Evolutionary conservation across 2,888 invertebrate genomes (phyloP), one percentile per base, ranked within the genome.

Genomic region (Linnaemya tessellans): DNA sequence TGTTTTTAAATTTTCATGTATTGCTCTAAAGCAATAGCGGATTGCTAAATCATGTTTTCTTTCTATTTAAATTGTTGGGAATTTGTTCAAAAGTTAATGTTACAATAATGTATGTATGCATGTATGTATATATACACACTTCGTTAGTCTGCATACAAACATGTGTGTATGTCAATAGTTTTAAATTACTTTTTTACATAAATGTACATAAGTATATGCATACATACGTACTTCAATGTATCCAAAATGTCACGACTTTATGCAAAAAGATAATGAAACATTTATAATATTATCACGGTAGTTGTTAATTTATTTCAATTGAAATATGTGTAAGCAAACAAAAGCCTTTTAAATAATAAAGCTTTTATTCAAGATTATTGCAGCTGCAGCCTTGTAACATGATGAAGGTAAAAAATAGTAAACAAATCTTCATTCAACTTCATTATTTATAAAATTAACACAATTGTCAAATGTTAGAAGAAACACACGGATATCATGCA

Each of bases 201-300:
- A 25, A 18, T 43, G 9, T 8, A 22, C 15, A n/a, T n/a, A n/a
- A n/a, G 46, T 46, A 46, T 1, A 46, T 30, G 5, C n/a, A 20
- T 30, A n/a, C 18, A 35, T 67, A 67, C 5, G 18, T 51, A 15
- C 10, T 62, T 11, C 11, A 38, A 41, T 35, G 65, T 18, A 75
- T 43, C 11, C 65, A 30, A 43, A 65, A 65, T 75, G 54, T 75
- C 75, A 75, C 65, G 65, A 75, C 54, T 65, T 65, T 64, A 56
- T 41, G 51, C 15, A 43, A 75, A 41, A 35, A 20, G 30, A 56
- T 3, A 77, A 56, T 64, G 22, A 60, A 22, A 38, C 7, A 22
- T 49, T 20, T 64, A 22, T 74, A 62, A n/a, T 49, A 3, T 62
- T 35, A 20, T 35, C 49, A 49, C 62, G 46, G 49, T 13, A 62